Base-by-base conservation (phyloP, 1,140 invertebrate genomes). In the Micrasema minimum region DNA sequence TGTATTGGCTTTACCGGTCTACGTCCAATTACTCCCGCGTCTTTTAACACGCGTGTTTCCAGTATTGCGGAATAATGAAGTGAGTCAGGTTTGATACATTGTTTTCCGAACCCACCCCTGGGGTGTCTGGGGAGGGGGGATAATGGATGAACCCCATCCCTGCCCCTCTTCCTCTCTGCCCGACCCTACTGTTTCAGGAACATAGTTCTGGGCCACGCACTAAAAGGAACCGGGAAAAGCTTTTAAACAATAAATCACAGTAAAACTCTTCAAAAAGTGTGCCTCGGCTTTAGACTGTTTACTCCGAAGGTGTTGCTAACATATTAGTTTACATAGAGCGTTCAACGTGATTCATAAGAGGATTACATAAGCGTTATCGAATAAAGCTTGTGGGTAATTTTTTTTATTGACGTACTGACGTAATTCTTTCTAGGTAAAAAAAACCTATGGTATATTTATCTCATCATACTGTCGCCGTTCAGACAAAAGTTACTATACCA, bases 221-320 rank as follows among this genome's bases (percentile, higher is more conserved):
- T 74, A 74, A 74, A 74, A 74, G 72, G 65, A 74, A 74, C 72
- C 55, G 69, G 59, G 72, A 71, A 74, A 74, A 74, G 72, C 72
- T 74, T 71, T 74, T 71, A 74, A 74, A 74, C 72, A 74, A 71
- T 74, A 71, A 74, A 74, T 74, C 72, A 55, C 62, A 26, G 67
- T 59, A 18, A 48, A 66, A 70, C 65, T 74, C 41, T 59, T 74
- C 72, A 70, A 62, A 70, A 31, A 31, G 3, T 31, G 26, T 31
- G 26, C 26, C 26, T 31, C 26, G 26, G 26, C 26, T 31, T 31
- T 7, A 31, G 2, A 31, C 26, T 31, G 26, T 31, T 31, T 31
- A 7, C 26, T 31, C 26, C 26, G 26, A 31, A 31, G 26, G 26
- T 31, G 26, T 31, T 31, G 26, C 3, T 31, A 31, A 7, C 7